phyloP scores from a whole-genome alignment of 2,888 invertebrate genomes.

The Ametastegia equiseti region DNA sequence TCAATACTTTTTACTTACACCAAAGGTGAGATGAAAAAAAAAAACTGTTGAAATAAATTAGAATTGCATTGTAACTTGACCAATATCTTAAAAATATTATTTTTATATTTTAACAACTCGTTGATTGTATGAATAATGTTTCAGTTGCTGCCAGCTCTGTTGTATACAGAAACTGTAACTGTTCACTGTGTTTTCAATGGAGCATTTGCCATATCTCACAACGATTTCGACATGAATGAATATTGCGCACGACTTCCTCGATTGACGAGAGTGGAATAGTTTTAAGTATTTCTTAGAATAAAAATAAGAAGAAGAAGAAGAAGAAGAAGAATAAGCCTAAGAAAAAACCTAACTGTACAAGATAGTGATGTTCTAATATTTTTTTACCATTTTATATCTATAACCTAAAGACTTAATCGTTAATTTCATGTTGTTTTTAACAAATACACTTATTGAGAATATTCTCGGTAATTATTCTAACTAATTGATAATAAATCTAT shows the following conservation, averaged over 20 bases:
- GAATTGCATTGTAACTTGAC: too few species aligned
- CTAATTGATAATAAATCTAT: background rate
- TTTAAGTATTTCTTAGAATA: too few species aligned
- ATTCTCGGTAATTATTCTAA: background rate
- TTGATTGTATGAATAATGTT: conserved; percentile 65
- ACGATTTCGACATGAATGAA: conserved; percentile 73
- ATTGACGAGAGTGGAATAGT: background rate
- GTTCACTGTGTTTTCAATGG: conserved; percentile 90
- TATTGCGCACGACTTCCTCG: conserved; percentile 53
- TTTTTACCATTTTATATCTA: background rate
- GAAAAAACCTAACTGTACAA: background rate
- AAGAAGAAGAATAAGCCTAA: background rate
- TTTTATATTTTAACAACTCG: too few species aligned
- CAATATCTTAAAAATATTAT: too few species aligned
- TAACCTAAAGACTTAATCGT: background rate
- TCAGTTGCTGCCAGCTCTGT: conserved; percentile 85
- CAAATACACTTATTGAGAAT: background rate
- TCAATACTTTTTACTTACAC: conserved; percentile 95
- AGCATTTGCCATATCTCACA: conserved; percentile 73
- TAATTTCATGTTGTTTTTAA: too few species aligned
- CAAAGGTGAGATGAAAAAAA: conserved; percentile 83
- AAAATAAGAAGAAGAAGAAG: too few species aligned
- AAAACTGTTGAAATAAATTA: too few species aligned
- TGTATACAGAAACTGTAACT: conserved; percentile 83
- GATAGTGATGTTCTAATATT: background rate